phyloP scores from a whole-genome alignment of 2,113 vertebrate genomes.

The Canis aureus region DNA sequence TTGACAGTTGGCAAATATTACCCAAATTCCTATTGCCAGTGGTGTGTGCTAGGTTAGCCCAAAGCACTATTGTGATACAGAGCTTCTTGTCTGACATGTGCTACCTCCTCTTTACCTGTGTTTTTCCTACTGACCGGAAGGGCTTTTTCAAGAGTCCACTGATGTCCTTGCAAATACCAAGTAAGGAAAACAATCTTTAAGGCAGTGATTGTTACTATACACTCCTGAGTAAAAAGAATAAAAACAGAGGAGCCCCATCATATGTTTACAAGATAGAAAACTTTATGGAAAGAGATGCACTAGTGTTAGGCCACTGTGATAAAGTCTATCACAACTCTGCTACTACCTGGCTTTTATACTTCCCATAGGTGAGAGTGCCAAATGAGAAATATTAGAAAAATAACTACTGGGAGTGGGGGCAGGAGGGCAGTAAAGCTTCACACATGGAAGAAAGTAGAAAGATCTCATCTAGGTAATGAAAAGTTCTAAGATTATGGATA shows the following conservation, averaged over 20 bases:
- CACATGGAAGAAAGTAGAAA: background rate
- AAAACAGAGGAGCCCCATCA: background rate
- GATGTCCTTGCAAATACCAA: background rate
- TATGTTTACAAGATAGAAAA: background rate
- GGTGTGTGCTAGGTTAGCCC: background rate
- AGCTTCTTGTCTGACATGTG: background rate
- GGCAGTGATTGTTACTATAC: background rate
- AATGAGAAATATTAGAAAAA: background rate
- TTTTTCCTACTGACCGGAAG: background rate
- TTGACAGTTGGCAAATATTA: background rate
- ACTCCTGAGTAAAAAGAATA: background rate
- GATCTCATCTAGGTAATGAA: background rate
- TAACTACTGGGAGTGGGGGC: background rate
- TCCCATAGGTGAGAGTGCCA: background rate
- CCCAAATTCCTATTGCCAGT: background rate
- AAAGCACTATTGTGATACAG: background rate
- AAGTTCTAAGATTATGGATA: background rate
- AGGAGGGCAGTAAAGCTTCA: background rate
- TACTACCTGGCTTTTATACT: background rate
- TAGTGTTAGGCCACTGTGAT: background rate
- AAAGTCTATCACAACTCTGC: background rate
- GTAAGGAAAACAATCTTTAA: background rate
- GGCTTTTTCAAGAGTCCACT: background rate
- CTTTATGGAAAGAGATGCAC: background rate
- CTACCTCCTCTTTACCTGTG: background rate